Percentiles rank a stretch among this genome's conserved stretches.
Evolutionary conservation across 1,140 invertebrate species (phyloP).

Genomic region (Pararge aegeria): DNA sequence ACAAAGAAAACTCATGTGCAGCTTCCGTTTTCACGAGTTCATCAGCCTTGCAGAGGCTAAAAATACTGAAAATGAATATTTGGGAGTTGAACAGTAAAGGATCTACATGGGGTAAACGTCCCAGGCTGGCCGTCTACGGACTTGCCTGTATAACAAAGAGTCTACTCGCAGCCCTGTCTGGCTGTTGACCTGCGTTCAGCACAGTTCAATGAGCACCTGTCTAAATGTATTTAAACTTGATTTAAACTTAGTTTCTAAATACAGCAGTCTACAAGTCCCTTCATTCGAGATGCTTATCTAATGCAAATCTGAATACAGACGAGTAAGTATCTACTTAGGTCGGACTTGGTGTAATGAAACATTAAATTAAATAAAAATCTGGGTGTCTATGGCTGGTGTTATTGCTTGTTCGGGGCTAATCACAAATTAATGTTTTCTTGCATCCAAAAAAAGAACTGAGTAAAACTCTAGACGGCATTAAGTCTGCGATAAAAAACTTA

Average conservation of each 20-base stretch:
- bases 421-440: too few relatives aligned
- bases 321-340: too few relatives aligned
- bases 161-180: slow-evolving; percentile 52
- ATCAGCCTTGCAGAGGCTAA: not conserved
- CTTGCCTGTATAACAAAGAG: slow-evolving; percentile 50
- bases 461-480: too few relatives aligned
- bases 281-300: too few relatives aligned
- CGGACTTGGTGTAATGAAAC: too few relatives aligned
- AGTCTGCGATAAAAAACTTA: too few relatives aligned
- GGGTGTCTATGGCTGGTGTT: too few relatives aligned
- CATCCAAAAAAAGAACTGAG: too few relatives aligned
- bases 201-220: slow-evolving; percentile 26
- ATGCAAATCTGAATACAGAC: too few relatives aligned
- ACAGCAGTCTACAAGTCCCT: not conserved
- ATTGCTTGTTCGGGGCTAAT: too few relatives aligned
- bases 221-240: slow-evolving; percentile 10
- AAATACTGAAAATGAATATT: not conserved
- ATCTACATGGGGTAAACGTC: slow-evolving; percentile 52
- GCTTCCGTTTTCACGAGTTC: not conserved
- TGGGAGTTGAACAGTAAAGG: slow-evolving; percentile 15
- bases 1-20: not conserved
- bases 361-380: too few relatives aligned
- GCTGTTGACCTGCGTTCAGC: slow-evolving; percentile 51
- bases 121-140: slow-evolving; percentile 31
- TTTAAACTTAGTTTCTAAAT: not conserved